phyloP scores from a whole-genome alignment of 2,797 vertebrate genomes.

The Phrynocephalus forsythii region DNA sequence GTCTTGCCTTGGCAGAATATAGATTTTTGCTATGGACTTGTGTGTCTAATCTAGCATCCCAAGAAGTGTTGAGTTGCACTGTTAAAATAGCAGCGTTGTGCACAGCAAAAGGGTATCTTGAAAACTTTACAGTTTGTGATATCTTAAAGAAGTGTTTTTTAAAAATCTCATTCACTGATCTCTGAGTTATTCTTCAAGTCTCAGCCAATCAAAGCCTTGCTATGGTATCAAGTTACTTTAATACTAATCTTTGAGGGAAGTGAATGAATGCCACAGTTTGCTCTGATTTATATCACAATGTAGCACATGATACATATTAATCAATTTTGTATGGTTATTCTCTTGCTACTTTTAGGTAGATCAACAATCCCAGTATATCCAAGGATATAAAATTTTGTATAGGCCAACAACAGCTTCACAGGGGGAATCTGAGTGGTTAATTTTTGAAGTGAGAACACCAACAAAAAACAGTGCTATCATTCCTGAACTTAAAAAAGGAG shows the following conservation, averaged over 20 bases:
- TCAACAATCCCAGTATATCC: constrained; percentile 96
- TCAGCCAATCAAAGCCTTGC: not conserved
- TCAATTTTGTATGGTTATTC: constrained; percentile 17
- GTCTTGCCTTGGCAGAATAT: not conserved
- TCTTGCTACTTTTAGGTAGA: constrained; percentile 86
- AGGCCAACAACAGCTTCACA: constrained; percentile 82
- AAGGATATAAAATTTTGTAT: constrained; percentile 97
- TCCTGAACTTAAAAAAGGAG: constrained; percentile 92
- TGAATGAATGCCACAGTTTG: constrained; percentile 26
- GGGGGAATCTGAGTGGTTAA: constrained; percentile 89
- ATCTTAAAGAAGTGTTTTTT: not conserved
- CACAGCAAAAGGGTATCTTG: not conserved
- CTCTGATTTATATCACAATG: constrained; percentile 21
- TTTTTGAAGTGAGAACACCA: constrained; percentile 93
- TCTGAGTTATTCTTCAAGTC: not conserved
- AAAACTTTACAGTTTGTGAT: constrained; percentile 1
- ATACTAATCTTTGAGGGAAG: constrained; percentile 7
- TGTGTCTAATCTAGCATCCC: not conserved
- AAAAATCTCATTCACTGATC: not conserved
- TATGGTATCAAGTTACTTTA: not conserved
- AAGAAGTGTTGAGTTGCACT: not conserved
- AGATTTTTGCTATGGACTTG: not conserved
- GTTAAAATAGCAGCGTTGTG: not conserved
- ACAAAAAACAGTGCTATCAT: constrained; percentile 91
- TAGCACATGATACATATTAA: not conserved